A percentile compares a stretch with the other conserved stretches of the same genome.
phyloP scores from a whole-genome alignment of 2,888 invertebrate species.

The Luperina testacea region DNA sequence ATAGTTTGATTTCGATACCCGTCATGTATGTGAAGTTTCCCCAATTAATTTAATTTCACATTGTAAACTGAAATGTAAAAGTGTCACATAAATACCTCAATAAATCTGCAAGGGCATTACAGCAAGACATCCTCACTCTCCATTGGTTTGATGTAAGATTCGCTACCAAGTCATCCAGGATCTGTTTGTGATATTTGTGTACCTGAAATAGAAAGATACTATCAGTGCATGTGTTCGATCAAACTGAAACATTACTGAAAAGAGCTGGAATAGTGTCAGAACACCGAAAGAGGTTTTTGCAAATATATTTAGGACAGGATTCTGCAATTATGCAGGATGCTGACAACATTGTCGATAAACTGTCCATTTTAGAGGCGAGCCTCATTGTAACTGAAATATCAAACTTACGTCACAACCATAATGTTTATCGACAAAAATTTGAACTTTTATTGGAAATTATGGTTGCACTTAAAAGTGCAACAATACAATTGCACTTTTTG shows the following conservation, averaged over 20 bases:
- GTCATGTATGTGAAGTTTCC: background rate
- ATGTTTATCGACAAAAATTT: background rate
- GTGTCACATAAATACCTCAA: conserved; percentile 87
- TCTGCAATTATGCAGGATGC: background rate
- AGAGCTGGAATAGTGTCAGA: background rate
- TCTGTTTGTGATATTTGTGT: conserved; percentile 95
- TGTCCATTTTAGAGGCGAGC: no score
- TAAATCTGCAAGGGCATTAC: conserved; percentile 96
- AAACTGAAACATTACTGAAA: background rate
- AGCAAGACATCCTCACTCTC: conserved; percentile 97
- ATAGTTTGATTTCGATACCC: background rate
- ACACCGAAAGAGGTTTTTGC: background rate
- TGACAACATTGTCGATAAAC: no score
- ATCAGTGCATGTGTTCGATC: conserved; percentile 64
- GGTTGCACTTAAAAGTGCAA: no score
- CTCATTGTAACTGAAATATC: background rate
- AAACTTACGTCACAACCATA: background rate
- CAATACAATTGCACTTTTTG: background rate
- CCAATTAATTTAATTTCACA: background rate
- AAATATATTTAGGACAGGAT: background rate
- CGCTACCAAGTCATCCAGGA: conserved; percentile 94
- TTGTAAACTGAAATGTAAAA: background rate
- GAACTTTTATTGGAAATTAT: no score
- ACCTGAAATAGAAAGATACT: conserved; percentile 86
- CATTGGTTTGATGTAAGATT: conserved; percentile 96